phyloP scores from a whole-genome alignment of 2,113 vertebrate species.

The Cynopterus brachyotis region DNA sequence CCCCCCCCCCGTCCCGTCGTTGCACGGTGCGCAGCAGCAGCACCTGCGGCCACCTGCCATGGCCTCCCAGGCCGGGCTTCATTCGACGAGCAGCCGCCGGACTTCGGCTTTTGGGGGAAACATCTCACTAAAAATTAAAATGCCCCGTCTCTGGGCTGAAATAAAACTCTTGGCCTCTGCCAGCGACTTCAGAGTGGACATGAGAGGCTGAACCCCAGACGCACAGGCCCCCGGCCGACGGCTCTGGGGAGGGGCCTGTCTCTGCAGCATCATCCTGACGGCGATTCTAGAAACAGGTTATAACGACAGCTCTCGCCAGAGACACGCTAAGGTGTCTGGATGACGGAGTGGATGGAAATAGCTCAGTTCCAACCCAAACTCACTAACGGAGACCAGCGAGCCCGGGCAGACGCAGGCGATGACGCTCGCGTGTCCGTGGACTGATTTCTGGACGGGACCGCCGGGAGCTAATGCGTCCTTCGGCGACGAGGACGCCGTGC shows the following conservation, averaged over 20 bases:
- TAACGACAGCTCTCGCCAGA: background rate
- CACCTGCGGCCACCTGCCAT: rapidly evolving
- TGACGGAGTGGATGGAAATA: background rate
- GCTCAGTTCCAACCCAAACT: background rate
- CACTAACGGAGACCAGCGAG: background rate
- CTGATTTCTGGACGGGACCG: conserved; percentile 5
- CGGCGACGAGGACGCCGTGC: rapidly evolving
- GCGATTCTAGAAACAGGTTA: background rate
- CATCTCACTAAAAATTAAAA: conserved; percentile 48
- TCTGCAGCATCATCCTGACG: background rate
- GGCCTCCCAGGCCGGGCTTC: background rate
- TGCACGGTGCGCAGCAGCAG: too few relatives aligned
- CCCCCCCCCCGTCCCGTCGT: too few relatives aligned
- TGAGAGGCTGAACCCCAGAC: conserved; percentile 43
- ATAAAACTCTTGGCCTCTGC: conserved; percentile 15
- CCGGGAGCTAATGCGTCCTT: background rate
- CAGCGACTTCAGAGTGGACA: background rate
- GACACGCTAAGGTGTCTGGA: background rate
- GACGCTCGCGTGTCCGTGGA: background rate
- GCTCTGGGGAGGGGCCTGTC: background rate
- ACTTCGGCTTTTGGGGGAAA: background rate
- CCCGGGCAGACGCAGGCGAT: background rate
- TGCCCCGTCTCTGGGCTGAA: conserved; percentile 31
- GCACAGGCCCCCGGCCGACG: background rate
- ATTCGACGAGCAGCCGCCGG: background rate